phyloP scores from a whole-genome alignment of 2,113 vertebrate species.

The Campylorhamphus procurvoides region DNA sequence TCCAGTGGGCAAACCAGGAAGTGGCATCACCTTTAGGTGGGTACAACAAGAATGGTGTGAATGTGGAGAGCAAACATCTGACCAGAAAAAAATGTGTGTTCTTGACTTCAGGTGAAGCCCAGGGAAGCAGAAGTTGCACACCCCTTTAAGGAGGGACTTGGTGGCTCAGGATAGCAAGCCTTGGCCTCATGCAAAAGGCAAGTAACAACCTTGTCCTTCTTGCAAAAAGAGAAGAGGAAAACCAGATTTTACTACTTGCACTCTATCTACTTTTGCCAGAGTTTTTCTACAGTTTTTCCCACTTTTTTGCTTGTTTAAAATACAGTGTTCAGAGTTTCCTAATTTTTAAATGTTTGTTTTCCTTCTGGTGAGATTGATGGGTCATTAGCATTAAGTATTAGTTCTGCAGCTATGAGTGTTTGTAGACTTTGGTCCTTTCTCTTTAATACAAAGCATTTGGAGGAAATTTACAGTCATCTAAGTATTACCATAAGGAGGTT shows the following conservation, averaged over 20 bases:
- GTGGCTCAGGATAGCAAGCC: neutral
- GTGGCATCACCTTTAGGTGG: neutral
- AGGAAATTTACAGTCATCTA: constrained; percentile 17
- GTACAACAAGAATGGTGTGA: neutral
- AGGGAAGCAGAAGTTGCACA: neutral
- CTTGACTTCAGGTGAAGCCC: neutral
- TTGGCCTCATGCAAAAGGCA: neutral
- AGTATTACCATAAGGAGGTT: constrained; percentile 17
- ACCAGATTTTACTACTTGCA: neutral
- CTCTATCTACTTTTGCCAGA: neutral
- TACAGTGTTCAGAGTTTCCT: neutral
- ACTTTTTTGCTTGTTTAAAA: neutral
- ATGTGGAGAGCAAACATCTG: neutral
- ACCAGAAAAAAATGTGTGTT: neutral
- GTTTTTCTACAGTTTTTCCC: neutral
- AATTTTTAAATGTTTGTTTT: neutral
- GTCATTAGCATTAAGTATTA: neutral
- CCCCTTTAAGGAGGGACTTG: neutral
- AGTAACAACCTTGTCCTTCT: neutral
- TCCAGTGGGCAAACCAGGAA: neutral
- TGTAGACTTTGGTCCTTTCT: neutral
- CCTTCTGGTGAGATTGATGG: neutral
- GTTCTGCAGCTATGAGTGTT: neutral
- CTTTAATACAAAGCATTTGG: constrained; percentile 20
- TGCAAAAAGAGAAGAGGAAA: neutral